phyloP scores from a whole-genome alignment of 1,140 invertebrate species.

The Saccostrea cuccullata region DNA sequence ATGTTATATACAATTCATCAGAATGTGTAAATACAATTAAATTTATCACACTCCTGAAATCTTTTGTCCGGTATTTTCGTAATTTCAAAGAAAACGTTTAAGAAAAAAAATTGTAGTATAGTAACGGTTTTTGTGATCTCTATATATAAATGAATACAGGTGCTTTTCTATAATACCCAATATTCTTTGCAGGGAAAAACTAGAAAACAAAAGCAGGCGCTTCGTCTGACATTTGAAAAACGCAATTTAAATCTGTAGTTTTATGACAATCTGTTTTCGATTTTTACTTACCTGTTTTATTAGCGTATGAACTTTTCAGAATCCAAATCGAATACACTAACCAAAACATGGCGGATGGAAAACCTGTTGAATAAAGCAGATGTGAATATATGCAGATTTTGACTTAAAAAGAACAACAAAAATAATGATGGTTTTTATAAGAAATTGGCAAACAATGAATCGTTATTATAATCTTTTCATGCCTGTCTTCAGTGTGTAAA shows the following conservation, averaged over 20 bases:
- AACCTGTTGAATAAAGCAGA: conserved; percentile 30
- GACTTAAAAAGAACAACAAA: neutral
- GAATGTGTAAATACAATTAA: neutral
- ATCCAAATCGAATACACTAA: conserved; percentile 28
- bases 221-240: neutral
- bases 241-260: neutral
- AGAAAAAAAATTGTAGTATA: neutral
- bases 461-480: neutral
- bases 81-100: neutral
- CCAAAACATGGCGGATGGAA: conserved; percentile 19
- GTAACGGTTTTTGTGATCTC: neutral
- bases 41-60: neutral
- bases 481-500: neutral
- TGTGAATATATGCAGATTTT: neutral
- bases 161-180: neutral
- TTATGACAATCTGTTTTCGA: conserved; percentile 3
- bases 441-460: neutral
- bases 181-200: neutral
- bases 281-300: conserved; percentile 18
- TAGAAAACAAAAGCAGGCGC: neutral
- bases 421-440: neutral
- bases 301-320: neutral
- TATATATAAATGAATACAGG: neutral
- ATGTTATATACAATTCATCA: neutral
- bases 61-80: neutral